These are phyloP conservation scores for Limnephilus rhombicus DNA, from an alignment of 2,888 invertebrate species.

Conservation along the genomic window DNA sequence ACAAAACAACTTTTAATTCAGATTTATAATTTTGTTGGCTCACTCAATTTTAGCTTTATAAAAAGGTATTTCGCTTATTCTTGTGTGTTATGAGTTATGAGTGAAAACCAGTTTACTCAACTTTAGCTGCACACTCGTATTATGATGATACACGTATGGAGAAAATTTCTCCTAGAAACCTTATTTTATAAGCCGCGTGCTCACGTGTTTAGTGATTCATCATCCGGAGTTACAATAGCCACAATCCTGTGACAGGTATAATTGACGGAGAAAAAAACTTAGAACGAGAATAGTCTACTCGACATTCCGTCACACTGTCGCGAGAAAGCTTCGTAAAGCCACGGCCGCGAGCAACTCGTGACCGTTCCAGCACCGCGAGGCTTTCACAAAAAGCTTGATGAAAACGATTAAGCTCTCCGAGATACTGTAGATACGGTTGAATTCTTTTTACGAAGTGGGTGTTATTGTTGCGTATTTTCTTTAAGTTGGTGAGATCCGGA, in stretches of 20 bases:
- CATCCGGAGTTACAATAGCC: conserved; percentile 42
- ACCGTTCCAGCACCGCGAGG: neutral
- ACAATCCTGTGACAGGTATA: conserved; percentile 46
- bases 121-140: neutral
- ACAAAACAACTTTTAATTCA: no score
- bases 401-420: neutral
- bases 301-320: conserved; percentile 52
- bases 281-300: conserved; percentile 42
- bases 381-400: neutral
- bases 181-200: conserved; percentile 34
- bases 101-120: neutral
- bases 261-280: conserved; percentile 47
- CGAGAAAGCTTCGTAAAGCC: conserved; percentile 46
- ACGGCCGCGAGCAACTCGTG: conserved; percentile 12
- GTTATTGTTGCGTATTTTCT: conserved; percentile 11
- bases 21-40: no score
- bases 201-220: conserved; percentile 39
- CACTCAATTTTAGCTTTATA: neutral
- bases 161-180: neutral
- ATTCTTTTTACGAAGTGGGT: conserved; percentile 29
- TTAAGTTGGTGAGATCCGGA: conserved; percentile 9
- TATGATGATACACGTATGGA: neutral
- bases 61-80: neutral
- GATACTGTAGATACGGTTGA: neutral
- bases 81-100: neutral